Conservation (phyloP, 2,888 invertebrate genomes). For the Barypeithes pellucidus region DNA sequence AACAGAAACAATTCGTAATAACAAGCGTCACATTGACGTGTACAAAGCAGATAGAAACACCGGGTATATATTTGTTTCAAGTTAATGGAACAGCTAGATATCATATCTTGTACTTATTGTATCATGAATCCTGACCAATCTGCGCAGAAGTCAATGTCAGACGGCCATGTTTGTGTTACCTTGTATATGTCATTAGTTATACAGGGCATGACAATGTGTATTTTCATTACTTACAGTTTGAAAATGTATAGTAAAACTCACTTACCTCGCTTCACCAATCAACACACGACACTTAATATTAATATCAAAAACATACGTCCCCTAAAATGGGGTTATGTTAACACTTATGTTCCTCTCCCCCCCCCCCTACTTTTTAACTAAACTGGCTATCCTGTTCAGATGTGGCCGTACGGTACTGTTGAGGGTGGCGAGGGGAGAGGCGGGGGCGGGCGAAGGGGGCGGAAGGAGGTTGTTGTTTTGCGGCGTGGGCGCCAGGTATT, state of each 20-base stretch:
- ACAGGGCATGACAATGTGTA: too few species aligned
- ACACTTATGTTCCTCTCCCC: neutral
- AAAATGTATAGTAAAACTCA: slow-evolving; percentile 2
- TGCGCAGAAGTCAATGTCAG: too few species aligned
- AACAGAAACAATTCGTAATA: too few species aligned
- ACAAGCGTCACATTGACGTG: too few species aligned
- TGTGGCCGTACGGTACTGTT: slow-evolving; percentile 70
- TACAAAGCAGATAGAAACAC: too few species aligned
- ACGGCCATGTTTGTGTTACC: too few species aligned
- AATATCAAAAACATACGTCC: neutral
- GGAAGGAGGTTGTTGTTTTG: slow-evolving; percentile 69
- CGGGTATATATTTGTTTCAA: too few species aligned
- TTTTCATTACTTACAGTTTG: neutral
- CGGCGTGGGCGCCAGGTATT: slow-evolving; percentile 51
- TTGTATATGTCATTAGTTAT: too few species aligned
- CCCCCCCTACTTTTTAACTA: slow-evolving; percentile 69
- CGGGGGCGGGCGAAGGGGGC: slow-evolving; percentile 67
- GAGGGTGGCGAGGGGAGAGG: slow-evolving; percentile 67
- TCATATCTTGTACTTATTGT: too few species aligned
- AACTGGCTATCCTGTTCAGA: slow-evolving; percentile 70
- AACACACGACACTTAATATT: slow-evolving; percentile 4
- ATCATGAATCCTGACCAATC: too few species aligned
- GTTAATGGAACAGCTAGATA: too few species aligned
- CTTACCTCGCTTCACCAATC: neutral
- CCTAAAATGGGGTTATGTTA: slow-evolving; percentile 14